phyloP scores from a whole-genome alignment of 2,888 invertebrate genomes.

The Campoletis raptor region DNA sequence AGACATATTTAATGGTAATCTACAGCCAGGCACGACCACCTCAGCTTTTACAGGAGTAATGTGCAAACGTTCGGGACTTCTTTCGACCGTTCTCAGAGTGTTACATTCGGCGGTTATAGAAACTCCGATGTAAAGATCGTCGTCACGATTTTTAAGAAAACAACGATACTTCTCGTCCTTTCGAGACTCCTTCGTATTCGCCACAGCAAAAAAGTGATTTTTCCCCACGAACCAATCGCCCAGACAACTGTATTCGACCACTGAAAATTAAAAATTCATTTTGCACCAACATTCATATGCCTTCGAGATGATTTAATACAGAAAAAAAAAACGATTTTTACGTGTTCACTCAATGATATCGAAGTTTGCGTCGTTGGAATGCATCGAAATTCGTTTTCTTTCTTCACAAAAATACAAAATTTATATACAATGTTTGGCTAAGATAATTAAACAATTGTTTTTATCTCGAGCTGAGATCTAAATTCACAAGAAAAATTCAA shows the following conservation, averaged over 20 bases:
- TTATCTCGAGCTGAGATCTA: too few relatives aligned
- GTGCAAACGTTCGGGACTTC: slow-evolving; percentile 95
- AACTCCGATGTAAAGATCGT: slow-evolving; percentile 95
- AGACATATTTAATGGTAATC: slow-evolving; percentile 96
- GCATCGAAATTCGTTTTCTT: too few relatives aligned
- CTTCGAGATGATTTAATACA: neutral
- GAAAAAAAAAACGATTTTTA: neutral
- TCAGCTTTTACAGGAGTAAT: slow-evolving; percentile 96
- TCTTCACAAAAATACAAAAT: too few relatives aligned
- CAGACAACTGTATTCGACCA: slow-evolving; percentile 96
- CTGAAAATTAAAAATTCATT: slow-evolving; percentile 79
- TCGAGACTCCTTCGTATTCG: slow-evolving; percentile 97
- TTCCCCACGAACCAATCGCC: slow-evolving; percentile 98
- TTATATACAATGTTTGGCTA: too few relatives aligned
- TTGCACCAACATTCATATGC: neutral
- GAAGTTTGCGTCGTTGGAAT: too few relatives aligned
- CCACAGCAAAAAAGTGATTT: slow-evolving; percentile 98
- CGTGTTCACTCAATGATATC: neutral
- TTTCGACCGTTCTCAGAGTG: slow-evolving; percentile 96
- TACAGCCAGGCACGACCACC: slow-evolving; percentile 95
- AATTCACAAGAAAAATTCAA: too few relatives aligned
- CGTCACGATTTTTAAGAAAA: slow-evolving; percentile 97
- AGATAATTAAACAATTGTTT: too few relatives aligned
- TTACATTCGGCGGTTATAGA: slow-evolving; percentile 98
- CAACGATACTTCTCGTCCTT: slow-evolving; percentile 98